Percentiles rank a stretch among this genome's conserved stretches.
Evolutionary conservation across 2,113 vertebrate species (phyloP).

Genomic region (Ranitomeya variabilis): DNA sequence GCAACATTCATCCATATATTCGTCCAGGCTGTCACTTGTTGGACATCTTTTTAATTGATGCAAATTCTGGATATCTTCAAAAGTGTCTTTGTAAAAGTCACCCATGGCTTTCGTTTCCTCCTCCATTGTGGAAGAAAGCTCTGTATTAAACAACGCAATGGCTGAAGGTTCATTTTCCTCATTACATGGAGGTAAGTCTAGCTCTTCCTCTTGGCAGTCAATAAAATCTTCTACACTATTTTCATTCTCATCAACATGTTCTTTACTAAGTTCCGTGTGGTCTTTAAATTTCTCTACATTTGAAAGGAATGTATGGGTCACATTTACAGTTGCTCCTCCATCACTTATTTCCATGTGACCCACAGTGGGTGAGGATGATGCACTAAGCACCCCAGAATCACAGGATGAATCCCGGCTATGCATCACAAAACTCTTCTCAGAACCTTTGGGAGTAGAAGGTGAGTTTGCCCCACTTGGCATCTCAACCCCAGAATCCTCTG

Average conservation of each 20-base stretch:
- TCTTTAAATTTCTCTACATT: slow-evolving; percentile 49
- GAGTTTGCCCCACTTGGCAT: slow-evolving; percentile 82
- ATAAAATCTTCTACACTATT: slow-evolving; percentile 57
- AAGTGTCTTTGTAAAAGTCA: slow-evolving; percentile 59
- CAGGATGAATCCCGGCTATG: slow-evolving; percentile 83
- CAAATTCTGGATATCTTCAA: slow-evolving; percentile 61
- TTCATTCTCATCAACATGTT: slow-evolving; percentile 49
- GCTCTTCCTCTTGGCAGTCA: slow-evolving; percentile 57
- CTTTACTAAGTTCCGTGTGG: slow-evolving; percentile 46
- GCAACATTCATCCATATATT: slow-evolving; percentile 89
- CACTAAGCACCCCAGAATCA: slow-evolving; percentile 75
- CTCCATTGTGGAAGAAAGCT: slow-evolving; percentile 45
- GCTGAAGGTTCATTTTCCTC: slow-evolving; percentile 38
- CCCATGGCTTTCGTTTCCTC: slow-evolving; percentile 56
- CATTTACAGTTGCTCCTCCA: slow-evolving; percentile 62
- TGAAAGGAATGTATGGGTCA: slow-evolving; percentile 49
- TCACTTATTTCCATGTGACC: slow-evolving; percentile 63
- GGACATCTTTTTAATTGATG: slow-evolving; percentile 71
- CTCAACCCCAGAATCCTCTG: slow-evolving; percentile 85
- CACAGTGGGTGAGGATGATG: slow-evolving; percentile 68
- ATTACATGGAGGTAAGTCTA: slow-evolving; percentile 52
- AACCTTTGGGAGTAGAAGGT: slow-evolving; percentile 76
- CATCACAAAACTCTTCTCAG: slow-evolving; percentile 85
- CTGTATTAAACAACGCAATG: slow-evolving; percentile 56
- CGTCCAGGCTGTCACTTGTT: slow-evolving; percentile 79